These are phyloP conservation scores for Cacatua alba DNA, from an alignment of 2,113 vertebrate species.

Conservation along the genomic window DNA sequence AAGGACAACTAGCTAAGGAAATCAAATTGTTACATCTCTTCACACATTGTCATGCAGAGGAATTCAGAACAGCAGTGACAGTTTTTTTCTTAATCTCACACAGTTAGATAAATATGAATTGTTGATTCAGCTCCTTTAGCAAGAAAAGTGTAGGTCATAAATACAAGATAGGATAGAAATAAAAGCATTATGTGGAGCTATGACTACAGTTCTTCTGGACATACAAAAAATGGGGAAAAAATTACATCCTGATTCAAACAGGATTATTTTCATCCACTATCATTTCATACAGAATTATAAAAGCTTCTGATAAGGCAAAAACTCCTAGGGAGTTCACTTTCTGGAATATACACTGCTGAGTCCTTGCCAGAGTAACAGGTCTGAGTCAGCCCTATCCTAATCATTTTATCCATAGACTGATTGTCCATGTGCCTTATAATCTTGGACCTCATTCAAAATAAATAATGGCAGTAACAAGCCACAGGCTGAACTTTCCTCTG, in stretches of 20 bases:
- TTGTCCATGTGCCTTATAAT: constrained; percentile 67
- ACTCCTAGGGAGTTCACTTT: constrained; percentile 70
- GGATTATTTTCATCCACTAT: constrained; percentile 31
- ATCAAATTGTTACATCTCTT: background rate
- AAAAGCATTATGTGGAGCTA: background rate
- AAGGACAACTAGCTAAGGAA: background rate
- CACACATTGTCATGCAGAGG: background rate
- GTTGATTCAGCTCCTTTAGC: background rate
- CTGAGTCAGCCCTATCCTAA: constrained; percentile 70
- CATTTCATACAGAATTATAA: constrained; percentile 32
- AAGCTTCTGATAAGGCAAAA: constrained; percentile 65
- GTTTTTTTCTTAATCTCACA: background rate
- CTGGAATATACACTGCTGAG: constrained; percentile 58
- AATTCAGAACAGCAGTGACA: background rate
- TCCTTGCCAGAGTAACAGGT: constrained; percentile 61
- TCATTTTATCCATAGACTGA: constrained; percentile 63
- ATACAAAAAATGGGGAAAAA: background rate
- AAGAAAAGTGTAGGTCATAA: background rate
- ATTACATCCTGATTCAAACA: background rate
- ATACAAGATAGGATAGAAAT: background rate
- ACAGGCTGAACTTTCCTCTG: constrained; percentile 61
- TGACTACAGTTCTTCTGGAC: background rate
- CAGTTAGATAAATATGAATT: background rate
- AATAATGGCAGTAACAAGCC: constrained; percentile 66
- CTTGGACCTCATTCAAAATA: constrained; percentile 68